phyloP scores from a whole-genome alignment of 2,797 vertebrate species.

The Bovichtus diacanthus region DNA sequence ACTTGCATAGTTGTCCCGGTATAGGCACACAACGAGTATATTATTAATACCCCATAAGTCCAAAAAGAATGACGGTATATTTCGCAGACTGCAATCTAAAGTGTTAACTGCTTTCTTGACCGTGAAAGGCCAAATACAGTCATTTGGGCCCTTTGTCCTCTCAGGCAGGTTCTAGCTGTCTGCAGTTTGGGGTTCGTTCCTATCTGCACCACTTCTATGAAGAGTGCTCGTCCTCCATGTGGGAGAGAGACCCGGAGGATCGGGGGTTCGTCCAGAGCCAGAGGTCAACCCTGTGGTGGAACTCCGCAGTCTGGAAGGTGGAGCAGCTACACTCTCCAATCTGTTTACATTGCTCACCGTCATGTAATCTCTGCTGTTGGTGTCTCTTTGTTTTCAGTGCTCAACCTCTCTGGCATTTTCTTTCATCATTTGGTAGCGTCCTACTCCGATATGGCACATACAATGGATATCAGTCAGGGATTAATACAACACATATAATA shows the following conservation, averaged over 20 bases:
- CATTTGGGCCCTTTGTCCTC: neutral
- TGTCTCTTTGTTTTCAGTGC: neutral
- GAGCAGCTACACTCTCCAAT: neutral
- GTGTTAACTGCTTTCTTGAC: neutral
- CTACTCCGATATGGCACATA: neutral
- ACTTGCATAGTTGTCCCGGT: neutral
- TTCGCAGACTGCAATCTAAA: neutral
- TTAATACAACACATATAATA: neutral
- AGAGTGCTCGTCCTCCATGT: slow-evolving; percentile 94
- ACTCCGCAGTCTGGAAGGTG: slow-evolving; percentile 94
- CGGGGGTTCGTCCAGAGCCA: slow-evolving; percentile 91
- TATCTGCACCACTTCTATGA: slow-evolving; percentile 99
- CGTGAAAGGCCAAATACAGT: too few relatives aligned
- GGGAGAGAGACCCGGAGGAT: slow-evolving; percentile 85
- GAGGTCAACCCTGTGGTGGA: slow-evolving; percentile 91
- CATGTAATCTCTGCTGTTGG: neutral
- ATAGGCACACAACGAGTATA: neutral
- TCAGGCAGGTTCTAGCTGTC: slow-evolving; percentile 84
- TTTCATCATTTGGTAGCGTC: neutral
- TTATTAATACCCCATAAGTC: neutral
- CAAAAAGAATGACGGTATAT: neutral
- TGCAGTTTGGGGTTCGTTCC: slow-evolving; percentile 95
- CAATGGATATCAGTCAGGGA: neutral
- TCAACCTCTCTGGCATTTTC: neutral
- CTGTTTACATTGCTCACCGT: neutral